phyloP scores from a whole-genome alignment of 1,140 invertebrate genomes.

The Mamestra configurata region DNA sequence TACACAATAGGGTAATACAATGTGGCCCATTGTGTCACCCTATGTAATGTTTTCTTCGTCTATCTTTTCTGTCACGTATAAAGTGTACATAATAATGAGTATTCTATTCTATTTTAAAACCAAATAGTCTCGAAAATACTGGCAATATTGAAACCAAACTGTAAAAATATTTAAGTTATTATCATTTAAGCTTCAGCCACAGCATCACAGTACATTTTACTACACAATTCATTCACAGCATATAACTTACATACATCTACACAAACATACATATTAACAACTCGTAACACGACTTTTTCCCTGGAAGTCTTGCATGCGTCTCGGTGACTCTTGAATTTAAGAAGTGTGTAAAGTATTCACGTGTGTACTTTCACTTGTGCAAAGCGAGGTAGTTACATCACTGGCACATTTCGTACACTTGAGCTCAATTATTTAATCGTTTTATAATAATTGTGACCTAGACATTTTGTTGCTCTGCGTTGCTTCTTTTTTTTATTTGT shows the following conservation, averaged over 20 bases:
- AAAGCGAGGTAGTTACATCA: constrained; percentile 59
- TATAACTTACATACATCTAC: constrained; percentile 12
- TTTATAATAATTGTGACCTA: constrained; percentile 67
- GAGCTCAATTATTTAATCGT: constrained; percentile 70
- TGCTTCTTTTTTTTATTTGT: constrained; percentile 16
- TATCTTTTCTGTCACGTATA: too few relatives aligned
- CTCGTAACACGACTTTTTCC: constrained; percentile 45
- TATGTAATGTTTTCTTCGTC: too few relatives aligned
- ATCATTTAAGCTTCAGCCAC: neutral
- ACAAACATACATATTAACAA: constrained; percentile 5
- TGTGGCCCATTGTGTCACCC: too few relatives aligned
- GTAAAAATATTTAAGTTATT: neutral
- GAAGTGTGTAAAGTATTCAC: constrained; percentile 22
- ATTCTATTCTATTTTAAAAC: too few relatives aligned
- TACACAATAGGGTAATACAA: too few relatives aligned
- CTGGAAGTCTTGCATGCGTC: neutral
- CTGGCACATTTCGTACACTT: constrained; percentile 61
- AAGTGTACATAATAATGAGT: too few relatives aligned
- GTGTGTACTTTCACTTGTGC: constrained; percentile 60
- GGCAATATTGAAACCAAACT: neutral
- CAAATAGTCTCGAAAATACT: neutral
- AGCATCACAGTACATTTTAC: neutral
- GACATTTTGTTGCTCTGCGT: constrained; percentile 49
- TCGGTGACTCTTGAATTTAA: constrained; percentile 47
- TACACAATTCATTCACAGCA: constrained; percentile 35